Evolutionary conservation across 2,113 vertebrate genomes (phyloP).

Genomic region (Nannospalax galili): DNA sequence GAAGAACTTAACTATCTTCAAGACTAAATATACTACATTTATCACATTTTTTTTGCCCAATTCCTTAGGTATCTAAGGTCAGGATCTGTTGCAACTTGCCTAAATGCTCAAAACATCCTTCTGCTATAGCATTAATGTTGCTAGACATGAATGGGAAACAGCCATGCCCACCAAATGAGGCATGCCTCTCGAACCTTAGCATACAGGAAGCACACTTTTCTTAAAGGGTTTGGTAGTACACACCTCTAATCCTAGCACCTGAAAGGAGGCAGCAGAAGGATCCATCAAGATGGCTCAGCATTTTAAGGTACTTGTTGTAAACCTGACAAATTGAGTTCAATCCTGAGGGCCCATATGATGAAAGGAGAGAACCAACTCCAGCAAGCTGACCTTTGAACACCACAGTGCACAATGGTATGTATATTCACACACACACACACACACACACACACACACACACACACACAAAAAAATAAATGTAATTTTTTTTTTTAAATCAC

Average conservation of each 20-base stretch:
- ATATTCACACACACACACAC: too few relatives aligned
- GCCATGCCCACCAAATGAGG: not conserved
- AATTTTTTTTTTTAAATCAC: conserved; percentile 3
- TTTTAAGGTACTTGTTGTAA: not conserved
- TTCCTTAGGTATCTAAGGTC: not conserved
- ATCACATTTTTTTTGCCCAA: too few relatives aligned
- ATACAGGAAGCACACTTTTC: not conserved
- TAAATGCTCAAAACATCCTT: not conserved
- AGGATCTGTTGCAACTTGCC: not conserved
- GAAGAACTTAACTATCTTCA: not conserved
- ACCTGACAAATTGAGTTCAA: not conserved
- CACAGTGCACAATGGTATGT: not conserved
- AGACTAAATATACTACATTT: not conserved
- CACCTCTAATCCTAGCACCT: not conserved
- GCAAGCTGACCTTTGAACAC: not conserved
- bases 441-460: not conserved
- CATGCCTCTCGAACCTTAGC: not conserved
- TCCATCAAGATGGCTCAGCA: not conserved
- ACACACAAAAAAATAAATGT: not conserved
- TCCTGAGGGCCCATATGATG: not conserved
- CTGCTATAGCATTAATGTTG: not conserved
- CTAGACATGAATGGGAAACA: not conserved
- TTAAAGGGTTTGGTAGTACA: not conserved
- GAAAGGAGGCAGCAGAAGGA: not conserved
- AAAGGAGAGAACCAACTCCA: not conserved